Percentiles rank a stretch among this genome's conserved stretches.
These are phyloP conservation scores for Drosophila mulleri DNA, from an alignment of 2,888 invertebrate genomes.

Conservation along the genomic window DNA sequence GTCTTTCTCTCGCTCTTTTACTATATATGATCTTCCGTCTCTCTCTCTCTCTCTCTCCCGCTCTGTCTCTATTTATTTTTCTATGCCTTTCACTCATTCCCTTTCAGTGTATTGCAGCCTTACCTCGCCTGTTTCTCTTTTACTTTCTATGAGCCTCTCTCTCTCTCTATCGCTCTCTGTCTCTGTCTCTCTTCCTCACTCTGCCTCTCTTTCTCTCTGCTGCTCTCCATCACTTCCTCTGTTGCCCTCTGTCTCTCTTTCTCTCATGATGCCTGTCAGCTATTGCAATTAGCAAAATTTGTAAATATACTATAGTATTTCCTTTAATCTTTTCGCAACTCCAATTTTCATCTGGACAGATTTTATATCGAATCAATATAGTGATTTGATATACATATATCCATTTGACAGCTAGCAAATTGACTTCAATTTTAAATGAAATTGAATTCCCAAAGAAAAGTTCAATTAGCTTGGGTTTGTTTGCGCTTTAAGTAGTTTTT, in stretches of 20 bases:
- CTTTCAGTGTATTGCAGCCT: no score
- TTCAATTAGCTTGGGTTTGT: slow-evolving; percentile 9
- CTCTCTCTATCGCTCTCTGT: no score
- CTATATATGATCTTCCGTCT: no score
- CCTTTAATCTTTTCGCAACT: background rate
- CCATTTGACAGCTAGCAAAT: background rate
- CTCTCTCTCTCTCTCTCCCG: no score
- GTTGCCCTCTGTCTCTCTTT: background rate
- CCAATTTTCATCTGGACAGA: background rate
- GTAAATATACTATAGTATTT: background rate
- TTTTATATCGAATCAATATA: background rate
- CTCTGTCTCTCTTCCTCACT: background rate
- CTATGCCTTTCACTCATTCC: no score
- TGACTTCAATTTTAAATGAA: background rate
- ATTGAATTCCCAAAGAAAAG: slow-evolving; percentile 7
- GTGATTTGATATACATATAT: background rate
- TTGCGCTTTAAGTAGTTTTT: background rate
- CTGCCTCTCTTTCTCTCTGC: no score
- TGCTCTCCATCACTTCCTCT: no score
- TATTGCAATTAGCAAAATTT: background rate
- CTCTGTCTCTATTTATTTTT: no score
- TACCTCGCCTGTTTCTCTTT: no score
- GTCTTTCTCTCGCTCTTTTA: no score
- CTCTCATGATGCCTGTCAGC: background rate
- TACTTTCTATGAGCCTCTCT: no score